These are phyloP conservation scores for Apotomis capreana DNA, from an alignment of 2,888 invertebrate genomes.

Conservation along the genomic window DNA sequence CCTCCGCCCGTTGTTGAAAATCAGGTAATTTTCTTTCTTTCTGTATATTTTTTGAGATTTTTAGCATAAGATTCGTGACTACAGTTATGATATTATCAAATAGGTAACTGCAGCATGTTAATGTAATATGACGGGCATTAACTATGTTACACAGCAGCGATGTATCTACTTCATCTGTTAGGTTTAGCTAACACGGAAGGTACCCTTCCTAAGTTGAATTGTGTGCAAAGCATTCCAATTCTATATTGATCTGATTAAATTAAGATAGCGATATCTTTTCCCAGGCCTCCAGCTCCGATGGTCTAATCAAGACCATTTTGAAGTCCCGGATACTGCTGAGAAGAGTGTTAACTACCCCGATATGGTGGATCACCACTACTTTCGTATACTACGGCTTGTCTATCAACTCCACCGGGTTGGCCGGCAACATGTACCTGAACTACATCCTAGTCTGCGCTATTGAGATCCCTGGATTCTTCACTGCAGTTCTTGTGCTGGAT, in stretches of 20 bases:
- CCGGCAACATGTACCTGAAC: constrained; percentile 89
- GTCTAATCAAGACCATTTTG: constrained; percentile 62
- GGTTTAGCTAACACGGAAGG: no score
- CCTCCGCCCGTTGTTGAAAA: constrained; percentile 56
- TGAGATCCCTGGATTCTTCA: constrained; percentile 88
- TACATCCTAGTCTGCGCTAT: constrained; percentile 85
- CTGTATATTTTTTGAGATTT: no score
- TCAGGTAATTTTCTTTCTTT: not conserved
- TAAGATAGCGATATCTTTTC: not conserved
- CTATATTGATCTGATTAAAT: no score
- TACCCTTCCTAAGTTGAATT: no score
- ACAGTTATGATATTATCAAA: no score
- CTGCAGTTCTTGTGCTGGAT: constrained; percentile 85
- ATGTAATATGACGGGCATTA: no score
- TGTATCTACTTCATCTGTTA: no score
- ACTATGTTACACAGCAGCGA: no score
- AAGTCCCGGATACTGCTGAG: constrained; percentile 79
- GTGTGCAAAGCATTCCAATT: no score
- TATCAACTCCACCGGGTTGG: constrained; percentile 88
- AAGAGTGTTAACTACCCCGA: constrained; percentile 85
- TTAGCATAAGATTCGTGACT: no score
- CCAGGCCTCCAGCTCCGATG: not conserved
- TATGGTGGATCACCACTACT: constrained; percentile 91
- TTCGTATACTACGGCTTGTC: constrained; percentile 92
- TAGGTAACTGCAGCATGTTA: no score